These are phyloP conservation scores for Amblyopsis rosae DNA, from an alignment of 2,113 vertebrate species.

Conservation along the genomic window DNA sequence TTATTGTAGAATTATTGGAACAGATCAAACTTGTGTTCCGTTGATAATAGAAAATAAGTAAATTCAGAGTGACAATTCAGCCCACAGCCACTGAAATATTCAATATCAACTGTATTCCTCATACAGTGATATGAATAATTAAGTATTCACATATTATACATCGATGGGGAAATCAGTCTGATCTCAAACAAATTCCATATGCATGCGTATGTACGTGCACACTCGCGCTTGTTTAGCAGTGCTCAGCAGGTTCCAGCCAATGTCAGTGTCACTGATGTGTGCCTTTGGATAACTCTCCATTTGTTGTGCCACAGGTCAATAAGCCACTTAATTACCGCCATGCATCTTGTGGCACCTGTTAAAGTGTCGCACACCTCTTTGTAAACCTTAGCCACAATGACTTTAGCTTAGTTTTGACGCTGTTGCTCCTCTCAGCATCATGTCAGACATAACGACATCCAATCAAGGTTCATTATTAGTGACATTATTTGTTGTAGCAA, in stretches of 20 bases:
- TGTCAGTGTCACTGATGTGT: conserved; percentile 27
- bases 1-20: too few relatives aligned
- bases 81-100: too few relatives aligned
- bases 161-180: neutral
- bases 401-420: conserved; percentile 29
- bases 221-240: conserved; percentile 19
- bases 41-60: too few relatives aligned
- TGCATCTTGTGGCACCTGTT: conserved; percentile 62
- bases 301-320: conserved; percentile 67
- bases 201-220: neutral
- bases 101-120: too few relatives aligned
- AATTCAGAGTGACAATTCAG: too few relatives aligned
- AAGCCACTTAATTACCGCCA: conserved; percentile 69
- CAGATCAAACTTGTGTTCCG: too few relatives aligned
- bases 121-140: too few relatives aligned
- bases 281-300: conserved; percentile 43
- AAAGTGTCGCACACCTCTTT: conserved; percentile 22
- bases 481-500: too few relatives aligned
- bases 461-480: neutral
- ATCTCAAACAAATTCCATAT: neutral
- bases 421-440: conserved; percentile 2
- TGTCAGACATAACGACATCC: conserved; percentile 1
- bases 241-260: conserved; percentile 46
- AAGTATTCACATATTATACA: neutral
- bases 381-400: conserved; percentile 40